Evolutionary conservation across 2,797 vertebrate species (phyloP).

Genomic region (Periparus ater): DNA sequence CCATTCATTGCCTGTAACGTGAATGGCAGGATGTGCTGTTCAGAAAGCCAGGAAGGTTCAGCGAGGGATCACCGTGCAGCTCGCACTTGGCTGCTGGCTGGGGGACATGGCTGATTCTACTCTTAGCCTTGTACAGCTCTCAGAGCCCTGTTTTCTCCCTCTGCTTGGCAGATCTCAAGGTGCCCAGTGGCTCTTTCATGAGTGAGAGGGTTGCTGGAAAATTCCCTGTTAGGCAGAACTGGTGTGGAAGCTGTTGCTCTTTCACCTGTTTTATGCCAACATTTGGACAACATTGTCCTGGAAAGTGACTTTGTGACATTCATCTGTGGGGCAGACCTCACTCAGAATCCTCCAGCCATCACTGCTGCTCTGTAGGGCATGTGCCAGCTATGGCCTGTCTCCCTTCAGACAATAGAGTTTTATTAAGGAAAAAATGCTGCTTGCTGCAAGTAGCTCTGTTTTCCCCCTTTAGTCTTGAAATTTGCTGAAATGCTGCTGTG

Average conservation of each 20-base stretch:
- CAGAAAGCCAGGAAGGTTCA: background rate
- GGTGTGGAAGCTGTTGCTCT: background rate
- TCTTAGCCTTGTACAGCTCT: background rate
- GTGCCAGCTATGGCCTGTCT: background rate
- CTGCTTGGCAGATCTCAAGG: background rate
- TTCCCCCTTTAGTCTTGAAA: background rate
- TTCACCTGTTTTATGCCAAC: background rate
- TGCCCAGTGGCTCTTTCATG: background rate
- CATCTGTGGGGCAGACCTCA: background rate
- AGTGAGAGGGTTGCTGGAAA: background rate
- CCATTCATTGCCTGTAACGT: background rate
- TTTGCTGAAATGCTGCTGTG: background rate
- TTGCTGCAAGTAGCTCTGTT: background rate
- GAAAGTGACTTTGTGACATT: background rate
- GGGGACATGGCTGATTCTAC: background rate
- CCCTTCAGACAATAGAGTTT: background rate
- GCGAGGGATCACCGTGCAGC: background rate
- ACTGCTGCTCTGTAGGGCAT: rapidly evolving
- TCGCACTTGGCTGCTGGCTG: background rate
- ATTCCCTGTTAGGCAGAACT: background rate
- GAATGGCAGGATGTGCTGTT: slow-evolving; percentile 48
- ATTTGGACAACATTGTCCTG: background rate
- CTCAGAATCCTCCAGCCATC: background rate
- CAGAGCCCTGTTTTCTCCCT: background rate
- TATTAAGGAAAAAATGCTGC: background rate